Conservation (phyloP, 2,888 invertebrate species). For the Drosophila mulleri region DNA sequence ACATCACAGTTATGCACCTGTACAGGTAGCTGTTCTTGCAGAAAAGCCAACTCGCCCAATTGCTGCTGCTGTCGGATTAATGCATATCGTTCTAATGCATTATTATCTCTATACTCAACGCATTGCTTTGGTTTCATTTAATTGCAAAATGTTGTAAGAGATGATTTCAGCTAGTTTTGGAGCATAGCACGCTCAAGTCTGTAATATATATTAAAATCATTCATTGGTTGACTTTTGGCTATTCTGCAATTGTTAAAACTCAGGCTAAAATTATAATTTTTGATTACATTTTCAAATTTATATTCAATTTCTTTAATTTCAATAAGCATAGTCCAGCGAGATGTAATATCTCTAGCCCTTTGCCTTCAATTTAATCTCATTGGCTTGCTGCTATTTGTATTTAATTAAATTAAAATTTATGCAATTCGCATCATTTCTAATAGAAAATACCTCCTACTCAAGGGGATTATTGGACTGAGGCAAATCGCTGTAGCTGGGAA, state of each 20-base stretch:
- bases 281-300: too few relatives aligned
- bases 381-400: background rate
- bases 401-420: constrained; percentile 13
- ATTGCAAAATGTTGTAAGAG: background rate
- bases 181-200: too few relatives aligned
- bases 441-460: background rate
- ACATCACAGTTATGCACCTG: constrained; percentile 13
- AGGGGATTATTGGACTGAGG: constrained; percentile 6
- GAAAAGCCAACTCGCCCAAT: constrained; percentile 29
- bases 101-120: constrained; percentile 2
- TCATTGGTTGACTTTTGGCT: background rate
- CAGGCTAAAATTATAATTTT: background rate
- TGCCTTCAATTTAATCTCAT: background rate
- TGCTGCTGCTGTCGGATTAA: constrained; percentile 22
- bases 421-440: background rate
- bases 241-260: background rate
- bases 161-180: too few relatives aligned
- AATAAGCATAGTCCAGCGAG: too few relatives aligned
- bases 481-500: constrained; percentile 1
- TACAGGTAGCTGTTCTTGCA: background rate
- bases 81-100: constrained; percentile 17
- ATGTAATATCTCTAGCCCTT: too few relatives aligned
- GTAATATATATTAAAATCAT: too few relatives aligned
- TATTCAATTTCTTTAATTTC: background rate
- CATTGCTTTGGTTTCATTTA: background rate